These are phyloP conservation scores for Hemiprocne comata DNA, from an alignment of 2,113 vertebrate genomes.

Conservation along the genomic window DNA sequence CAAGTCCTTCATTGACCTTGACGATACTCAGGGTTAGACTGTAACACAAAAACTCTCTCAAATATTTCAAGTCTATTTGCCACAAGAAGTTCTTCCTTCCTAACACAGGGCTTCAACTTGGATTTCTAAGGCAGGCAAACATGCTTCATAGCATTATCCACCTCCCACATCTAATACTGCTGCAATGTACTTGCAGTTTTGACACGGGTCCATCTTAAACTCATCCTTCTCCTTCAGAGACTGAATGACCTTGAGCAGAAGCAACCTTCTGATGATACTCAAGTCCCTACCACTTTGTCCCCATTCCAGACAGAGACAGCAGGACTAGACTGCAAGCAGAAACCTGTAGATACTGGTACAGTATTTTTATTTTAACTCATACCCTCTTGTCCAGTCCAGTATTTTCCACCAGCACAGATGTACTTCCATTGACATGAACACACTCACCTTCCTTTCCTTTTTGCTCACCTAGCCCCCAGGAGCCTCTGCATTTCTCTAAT, in stretches of 20 bases:
- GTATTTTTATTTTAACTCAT: background rate
- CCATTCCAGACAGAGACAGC: background rate
- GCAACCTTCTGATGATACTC: background rate
- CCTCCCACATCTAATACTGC: fast-evolving
- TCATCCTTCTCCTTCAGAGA: background rate
- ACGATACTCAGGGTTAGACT: background rate
- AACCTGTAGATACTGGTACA: background rate
- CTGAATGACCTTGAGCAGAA: background rate
- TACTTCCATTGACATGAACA: background rate
- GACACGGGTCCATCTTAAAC: fast-evolving
- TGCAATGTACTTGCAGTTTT: background rate
- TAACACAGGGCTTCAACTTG: background rate
- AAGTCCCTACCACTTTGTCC: background rate
- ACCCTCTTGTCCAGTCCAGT: background rate
- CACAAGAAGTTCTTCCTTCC: background rate
- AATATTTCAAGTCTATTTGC: background rate
- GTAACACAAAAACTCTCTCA: background rate
- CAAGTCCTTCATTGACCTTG: background rate
- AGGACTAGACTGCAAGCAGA: background rate
- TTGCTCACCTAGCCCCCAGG: background rate
- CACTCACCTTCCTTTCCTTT: background rate
- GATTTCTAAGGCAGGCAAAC: background rate
- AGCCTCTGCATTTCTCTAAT: background rate
- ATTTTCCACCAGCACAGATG: background rate
- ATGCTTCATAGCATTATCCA: background rate